These are phyloP conservation scores for Eurytoma californica DNA, from an alignment of 2,888 invertebrate species.

Conservation along the genomic window DNA sequence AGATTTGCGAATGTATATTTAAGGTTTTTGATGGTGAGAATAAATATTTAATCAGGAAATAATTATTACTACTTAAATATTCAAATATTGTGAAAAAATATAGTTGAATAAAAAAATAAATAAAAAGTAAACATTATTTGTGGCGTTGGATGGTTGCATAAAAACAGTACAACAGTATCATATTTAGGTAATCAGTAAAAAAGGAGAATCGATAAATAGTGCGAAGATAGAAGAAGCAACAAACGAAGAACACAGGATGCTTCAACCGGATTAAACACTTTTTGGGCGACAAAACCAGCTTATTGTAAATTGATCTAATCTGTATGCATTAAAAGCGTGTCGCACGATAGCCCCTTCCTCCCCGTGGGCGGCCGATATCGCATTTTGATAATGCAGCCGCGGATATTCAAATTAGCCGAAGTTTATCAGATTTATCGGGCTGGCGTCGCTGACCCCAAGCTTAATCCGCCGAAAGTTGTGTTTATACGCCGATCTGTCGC, in stretches of 20 bases:
- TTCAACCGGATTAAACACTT: conserved; percentile 20
- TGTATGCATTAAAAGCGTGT: conserved; percentile 73
- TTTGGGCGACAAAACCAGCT: conserved; percentile 65
- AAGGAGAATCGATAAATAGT: not conserved
- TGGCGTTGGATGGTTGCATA: too few species aligned
- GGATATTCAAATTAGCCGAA: conserved; percentile 71
- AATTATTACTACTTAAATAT: too few species aligned
- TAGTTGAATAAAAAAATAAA: too few species aligned
- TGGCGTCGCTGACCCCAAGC: not conserved
- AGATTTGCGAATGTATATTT: too few species aligned
- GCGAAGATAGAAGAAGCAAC: not conserved
- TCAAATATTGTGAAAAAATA: too few species aligned
- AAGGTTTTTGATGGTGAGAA: too few species aligned
- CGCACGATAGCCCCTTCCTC: conserved; percentile 64
- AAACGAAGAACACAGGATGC: conserved; percentile 2
- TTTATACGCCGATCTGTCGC: conserved; percentile 47
- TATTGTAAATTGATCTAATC: conserved; percentile 74
- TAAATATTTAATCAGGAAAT: too few species aligned
- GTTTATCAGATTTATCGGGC: conserved; percentile 70
- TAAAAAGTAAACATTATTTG: too few species aligned
- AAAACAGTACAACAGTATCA: too few species aligned
- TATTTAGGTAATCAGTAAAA: not conserved
- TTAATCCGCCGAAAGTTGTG: conserved; percentile 45
- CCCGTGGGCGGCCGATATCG: conserved; percentile 68
- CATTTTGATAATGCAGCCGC: conserved; percentile 71